phyloP scores from a whole-genome alignment of 2,113 vertebrate species.

The Heterocephalus glaber region DNA sequence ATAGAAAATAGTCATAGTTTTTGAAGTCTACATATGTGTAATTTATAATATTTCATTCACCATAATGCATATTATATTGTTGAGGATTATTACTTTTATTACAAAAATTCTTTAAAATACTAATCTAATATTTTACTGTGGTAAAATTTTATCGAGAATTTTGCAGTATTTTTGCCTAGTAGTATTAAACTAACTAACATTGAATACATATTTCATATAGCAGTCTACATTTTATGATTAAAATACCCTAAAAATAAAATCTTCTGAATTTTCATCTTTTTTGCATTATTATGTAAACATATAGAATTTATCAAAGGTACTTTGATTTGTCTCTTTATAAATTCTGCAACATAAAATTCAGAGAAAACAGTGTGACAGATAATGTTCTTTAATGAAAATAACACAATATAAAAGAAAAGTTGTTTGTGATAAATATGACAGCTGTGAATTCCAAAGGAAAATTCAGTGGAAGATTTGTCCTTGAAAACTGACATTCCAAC shows the following conservation, averaged over 20 bases:
- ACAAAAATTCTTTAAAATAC: constrained; percentile 3
- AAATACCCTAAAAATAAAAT: neutral
- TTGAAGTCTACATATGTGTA: neutral
- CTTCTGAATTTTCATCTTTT: neutral
- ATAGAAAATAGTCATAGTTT: neutral
- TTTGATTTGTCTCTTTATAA: neutral
- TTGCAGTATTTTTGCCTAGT: neutral
- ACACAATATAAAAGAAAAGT: neutral
- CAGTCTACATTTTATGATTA: constrained; percentile 5
- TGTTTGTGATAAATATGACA: constrained; percentile 40
- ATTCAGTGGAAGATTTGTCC: constrained; percentile 7
- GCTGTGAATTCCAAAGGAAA: constrained; percentile 52
- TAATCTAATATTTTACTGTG: constrained; percentile 31
- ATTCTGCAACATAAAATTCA: neutral
- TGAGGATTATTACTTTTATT: constrained; percentile 1
- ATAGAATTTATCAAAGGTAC: neutral
- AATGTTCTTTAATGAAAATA: constrained; percentile 29
- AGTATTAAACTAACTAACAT: neutral
- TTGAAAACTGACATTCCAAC: constrained; percentile 25
- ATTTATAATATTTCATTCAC: neutral
- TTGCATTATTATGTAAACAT: neutral
- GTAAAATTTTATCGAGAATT: neutral
- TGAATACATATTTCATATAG: neutral
- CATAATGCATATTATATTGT: neutral
- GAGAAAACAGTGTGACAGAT: neutral